Evolutionary conservation across 2,888 invertebrate genomes (phyloP), one percentile per base, ranked within the genome.

Genomic region (Cantharis flavilabris): DNA sequence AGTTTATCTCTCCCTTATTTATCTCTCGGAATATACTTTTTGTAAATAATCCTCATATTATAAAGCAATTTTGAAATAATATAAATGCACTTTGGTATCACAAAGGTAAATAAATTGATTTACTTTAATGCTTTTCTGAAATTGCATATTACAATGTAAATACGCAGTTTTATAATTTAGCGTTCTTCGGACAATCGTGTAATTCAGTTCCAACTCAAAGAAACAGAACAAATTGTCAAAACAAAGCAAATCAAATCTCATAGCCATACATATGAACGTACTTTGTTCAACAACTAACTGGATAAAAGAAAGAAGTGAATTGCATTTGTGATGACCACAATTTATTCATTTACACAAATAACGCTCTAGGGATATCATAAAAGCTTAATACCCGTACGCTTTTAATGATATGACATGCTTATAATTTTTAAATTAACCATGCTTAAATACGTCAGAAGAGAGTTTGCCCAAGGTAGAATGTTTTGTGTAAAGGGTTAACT

Each of bases 371-470:
- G 84, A 83, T 83, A 82, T 80, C 76, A 80, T 81, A 82, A 85
- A 84, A 84, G 84, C 83, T 82, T 77, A 84, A 84, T 84, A 84
- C 84, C 81, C 82, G 85, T 82, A 82, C 83, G 84, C 83, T 84
- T 86, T 85, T 86, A 86, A 86, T 85, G 84, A 83, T 82, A 83
- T 84, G 85, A 86, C 84, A 84, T 84, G 85, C 82, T 83, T 84
- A 84, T 84, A 84, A 86, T 85, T 84, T 85, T 84, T 84, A 84
- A 85, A 86, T 86, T 86, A 85, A 85, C 85, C 85, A 82, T 85
- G 81, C 81, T 82, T 81, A 82, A 82, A 81, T 80, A 80, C 79
- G 82, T 81, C 82, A 81, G 80, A 80, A 78, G 74, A 75, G 80
- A 76, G 78, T 78, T 76, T 76, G 80, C 81, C 81, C 72, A 80